Conservation (phyloP, 2,797 vertebrate genomes). For the Steatocranus sp. region DNA sequence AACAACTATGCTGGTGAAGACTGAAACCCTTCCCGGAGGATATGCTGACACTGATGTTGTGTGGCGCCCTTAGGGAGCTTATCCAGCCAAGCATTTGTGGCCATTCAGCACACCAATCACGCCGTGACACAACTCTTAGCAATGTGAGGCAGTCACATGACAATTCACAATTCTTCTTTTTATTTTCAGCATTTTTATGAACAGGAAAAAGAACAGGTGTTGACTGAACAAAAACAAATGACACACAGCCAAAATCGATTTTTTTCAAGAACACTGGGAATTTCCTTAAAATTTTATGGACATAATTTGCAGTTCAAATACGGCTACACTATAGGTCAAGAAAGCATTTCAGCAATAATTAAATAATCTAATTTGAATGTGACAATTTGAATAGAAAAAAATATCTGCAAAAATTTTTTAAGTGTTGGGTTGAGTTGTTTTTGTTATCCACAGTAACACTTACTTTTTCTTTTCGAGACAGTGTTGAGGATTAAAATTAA, state of each 20-base stretch:
- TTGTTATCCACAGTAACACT: not conserved
- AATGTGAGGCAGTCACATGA: not conserved
- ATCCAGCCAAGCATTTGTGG: slow-evolving; percentile 31
- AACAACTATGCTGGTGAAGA: slow-evolving; percentile 17
- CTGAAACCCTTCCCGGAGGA: slow-evolving; percentile 8
- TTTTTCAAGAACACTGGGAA: not conserved
- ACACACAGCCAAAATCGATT: not conserved
- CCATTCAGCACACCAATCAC: slow-evolving; percentile 32
- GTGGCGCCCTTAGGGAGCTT: slow-evolving; percentile 29
- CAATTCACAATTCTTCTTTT: not conserved
- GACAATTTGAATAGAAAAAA: not conserved
- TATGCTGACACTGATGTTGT: slow-evolving; percentile 56
- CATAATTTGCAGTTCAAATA: not conserved
- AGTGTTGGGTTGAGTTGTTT: not conserved
- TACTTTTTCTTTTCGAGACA: not conserved
- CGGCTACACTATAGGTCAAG: not conserved
- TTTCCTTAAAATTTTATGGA: not conserved
- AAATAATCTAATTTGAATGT: not conserved
- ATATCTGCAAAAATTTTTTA: not conserved
- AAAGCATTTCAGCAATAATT: not conserved
- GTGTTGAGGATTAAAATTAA: not conserved
- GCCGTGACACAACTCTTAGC: slow-evolving; percentile 6
- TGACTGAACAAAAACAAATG: not conserved
- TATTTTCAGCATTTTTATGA: not conserved
- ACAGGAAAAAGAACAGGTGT: not conserved